These are phyloP conservation scores for Poicephalus gulielmi DNA, from an alignment of 2,113 vertebrate species.

Conservation along the genomic window DNA sequence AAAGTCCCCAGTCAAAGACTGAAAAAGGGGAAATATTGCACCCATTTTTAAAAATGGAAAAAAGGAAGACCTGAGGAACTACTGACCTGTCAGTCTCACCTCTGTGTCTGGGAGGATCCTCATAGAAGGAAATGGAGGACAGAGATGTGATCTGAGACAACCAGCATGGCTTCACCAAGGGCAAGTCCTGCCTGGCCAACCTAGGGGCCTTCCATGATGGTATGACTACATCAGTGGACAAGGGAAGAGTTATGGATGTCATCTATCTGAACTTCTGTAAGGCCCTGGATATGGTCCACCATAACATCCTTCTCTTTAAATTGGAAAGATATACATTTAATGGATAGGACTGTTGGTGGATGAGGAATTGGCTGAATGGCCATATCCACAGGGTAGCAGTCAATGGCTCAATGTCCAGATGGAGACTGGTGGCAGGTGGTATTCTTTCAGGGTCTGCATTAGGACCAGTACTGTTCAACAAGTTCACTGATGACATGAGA, in stretches of 20 bases:
- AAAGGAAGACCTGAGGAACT: not conserved
- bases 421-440: not conserved
- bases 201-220: not conserved
- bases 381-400: not conserved
- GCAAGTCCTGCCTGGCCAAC: not conserved
- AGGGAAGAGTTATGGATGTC: not conserved
- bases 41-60: not conserved
- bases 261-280: not conserved
- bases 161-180: not conserved
- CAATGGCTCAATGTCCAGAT: not conserved
- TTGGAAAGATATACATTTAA: not conserved
- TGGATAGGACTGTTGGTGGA: not conserved
- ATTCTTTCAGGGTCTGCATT: not conserved
- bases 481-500: not conserved
- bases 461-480: not conserved
- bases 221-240: not conserved
- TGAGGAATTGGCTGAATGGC: not conserved
- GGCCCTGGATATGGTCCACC: not conserved
- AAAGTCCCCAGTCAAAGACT: not conserved
- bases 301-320: not conserved
- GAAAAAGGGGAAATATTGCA: not conserved
- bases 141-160: not conserved
- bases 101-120: not conserved
- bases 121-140: not conserved
- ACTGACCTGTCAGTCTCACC: not conserved